Base-by-base conservation (phyloP, 2,888 invertebrate genomes). In the Ctena decussata region DNA sequence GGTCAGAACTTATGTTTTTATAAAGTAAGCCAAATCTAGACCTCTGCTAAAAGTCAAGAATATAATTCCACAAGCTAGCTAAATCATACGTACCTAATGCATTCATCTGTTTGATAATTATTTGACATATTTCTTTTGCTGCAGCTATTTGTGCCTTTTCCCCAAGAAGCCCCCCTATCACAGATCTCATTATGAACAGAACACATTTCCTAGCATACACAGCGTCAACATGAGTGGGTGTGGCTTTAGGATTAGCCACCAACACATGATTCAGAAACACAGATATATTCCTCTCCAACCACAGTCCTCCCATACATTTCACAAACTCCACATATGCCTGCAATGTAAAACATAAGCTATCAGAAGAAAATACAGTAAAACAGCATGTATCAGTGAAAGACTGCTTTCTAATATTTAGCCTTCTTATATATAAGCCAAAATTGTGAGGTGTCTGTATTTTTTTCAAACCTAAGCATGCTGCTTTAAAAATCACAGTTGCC, bases 161-260 rank as follows among this genome's bases (percentile, higher is more conserved):
- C 0, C 99, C 98, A 32, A 99, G 97, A 97, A 99, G 97, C 95
- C 98, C 98, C 0, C 99, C 99, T 49, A 99, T 97, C 0, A 98
- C 97, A 86, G 98, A 98, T 73, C 99, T 97, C 79, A 99, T 96
- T 90, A 99, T 98, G 96, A 99, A 99, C 95, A 98, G 98, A 85
- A 99, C 98, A 96, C 99, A 99, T 96, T 99, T 99, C 91, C 99
- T 97, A 0, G 99, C 99, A 95, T 99, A 99, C 0, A 99, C 99
- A 21, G 99, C 99, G 96, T 99, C 99, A 0, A 99, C 99, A 94
- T 99, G 99, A 0, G 98, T 98, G 21, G 98, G 98, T 0, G 98
- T 98, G 0, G 99, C 98, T 96, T 98, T 98, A 0, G 99, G 99
- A 96, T 98, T 99, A 0, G 98, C 98, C 1, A 97, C 98, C 89